Base-by-base conservation (phyloP, 2,797 vertebrate species). In the Hafferia zeledoni region DNA sequence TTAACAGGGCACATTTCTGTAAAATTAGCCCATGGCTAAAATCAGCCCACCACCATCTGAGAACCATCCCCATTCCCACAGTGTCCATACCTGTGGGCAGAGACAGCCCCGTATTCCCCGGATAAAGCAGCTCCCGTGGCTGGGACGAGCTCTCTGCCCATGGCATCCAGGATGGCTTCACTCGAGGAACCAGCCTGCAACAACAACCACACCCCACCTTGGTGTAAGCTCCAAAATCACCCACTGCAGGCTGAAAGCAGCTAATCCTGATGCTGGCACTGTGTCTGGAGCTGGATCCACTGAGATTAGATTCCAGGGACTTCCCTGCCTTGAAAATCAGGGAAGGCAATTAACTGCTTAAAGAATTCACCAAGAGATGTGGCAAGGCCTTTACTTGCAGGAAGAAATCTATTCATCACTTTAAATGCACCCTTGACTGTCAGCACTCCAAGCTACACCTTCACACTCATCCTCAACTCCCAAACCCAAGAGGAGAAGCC, bases 71-170 rank as follows among this genome's bases (percentile, higher is more conserved):
- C 15, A 1, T 7, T 16, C 13, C 50, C 47, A 5, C 2, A 1
- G 2, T 1, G 23, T 47, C 50, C 74, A 63, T 93, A 99, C 99
- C 99, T 98, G 92, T 60, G 82, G 55, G 98, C 94, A 31, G 95
- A 30, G 10, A 98, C 46, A 1, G 97, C 96, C 72, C 98, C 97
- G 0, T 96, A 98, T 23, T 98, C 98, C 79, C 98, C 97, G 1
- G 97, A 97, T 60, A 99, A 89, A 31, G 99, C 99, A 13, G 93
- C 30, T 2, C 96, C 96, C 0, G 96, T 98, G 24, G 98, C 98
- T 61, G 99, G 99, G 30, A 99, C 98, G 10, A 99, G 98, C 97
- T 99, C 99, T 41, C 98, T 97, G 37, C 98, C 98, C 99, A 99
- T 99, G 25, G 98, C 98, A 16, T 90, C 96, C 0, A 99, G 97